phyloP scores from a whole-genome alignment of 2,797 vertebrate species.

The Anableps anableps region DNA sequence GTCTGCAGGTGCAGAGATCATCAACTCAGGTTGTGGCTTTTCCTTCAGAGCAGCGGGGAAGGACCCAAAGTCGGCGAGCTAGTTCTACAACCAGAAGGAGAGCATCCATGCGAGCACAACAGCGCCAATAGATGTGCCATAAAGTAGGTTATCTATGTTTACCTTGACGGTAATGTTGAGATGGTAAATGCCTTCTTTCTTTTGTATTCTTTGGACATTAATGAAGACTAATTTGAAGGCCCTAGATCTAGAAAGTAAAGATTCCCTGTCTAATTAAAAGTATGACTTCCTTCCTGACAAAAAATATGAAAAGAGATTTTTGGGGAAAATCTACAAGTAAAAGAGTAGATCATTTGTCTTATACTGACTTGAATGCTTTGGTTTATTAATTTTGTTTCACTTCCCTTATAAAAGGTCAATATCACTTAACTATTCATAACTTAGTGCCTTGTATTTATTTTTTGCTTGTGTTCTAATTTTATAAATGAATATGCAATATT shows the following conservation, averaged over 20 bases:
- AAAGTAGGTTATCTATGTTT: constrained; percentile 52
- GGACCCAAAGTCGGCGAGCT: constrained; percentile 72
- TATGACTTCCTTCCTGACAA: constrained; percentile 59
- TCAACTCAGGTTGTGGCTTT: constrained; percentile 84
- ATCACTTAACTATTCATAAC: constrained; percentile 44
- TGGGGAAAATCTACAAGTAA: constrained; percentile 45
- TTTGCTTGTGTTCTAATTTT: constrained; percentile 52
- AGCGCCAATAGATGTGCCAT: constrained; percentile 71
- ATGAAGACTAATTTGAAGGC: constrained; percentile 44
- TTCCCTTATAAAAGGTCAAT: constrained; percentile 39
- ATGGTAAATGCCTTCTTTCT: constrained; percentile 24
- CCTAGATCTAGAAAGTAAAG: constrained; percentile 55
- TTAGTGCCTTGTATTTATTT: constrained; percentile 46
- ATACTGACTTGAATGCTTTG: constrained; percentile 70
- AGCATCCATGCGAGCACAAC: constrained; percentile 59
- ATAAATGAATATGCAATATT: constrained; percentile 44
- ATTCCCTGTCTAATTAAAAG: constrained; percentile 54
- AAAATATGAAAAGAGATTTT: constrained; percentile 54
- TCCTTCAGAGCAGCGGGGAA: constrained; percentile 79
- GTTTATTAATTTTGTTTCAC: constrained; percentile 34
- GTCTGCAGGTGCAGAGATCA: constrained; percentile 77
- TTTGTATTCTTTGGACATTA: constrained; percentile 53
- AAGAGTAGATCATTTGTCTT: constrained; percentile 47
- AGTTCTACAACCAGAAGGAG: constrained; percentile 75
- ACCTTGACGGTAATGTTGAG: constrained; percentile 7